Base-by-base conservation (phyloP, 2,113 vertebrate genomes). In the Sphaerodactylus townsendi region DNA sequence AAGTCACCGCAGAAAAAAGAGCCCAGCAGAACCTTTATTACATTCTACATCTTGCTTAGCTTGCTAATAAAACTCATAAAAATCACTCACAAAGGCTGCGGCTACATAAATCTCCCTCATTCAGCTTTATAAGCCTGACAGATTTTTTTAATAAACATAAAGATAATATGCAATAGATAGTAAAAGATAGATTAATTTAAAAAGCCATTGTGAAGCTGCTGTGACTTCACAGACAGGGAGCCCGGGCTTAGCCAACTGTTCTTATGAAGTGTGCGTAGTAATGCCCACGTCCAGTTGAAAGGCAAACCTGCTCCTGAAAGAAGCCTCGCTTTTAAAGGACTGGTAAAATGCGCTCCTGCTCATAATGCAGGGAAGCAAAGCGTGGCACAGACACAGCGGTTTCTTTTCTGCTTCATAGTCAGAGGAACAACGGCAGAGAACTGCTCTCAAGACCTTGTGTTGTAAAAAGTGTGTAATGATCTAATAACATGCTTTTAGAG, bases 11-110 rank as follows among this genome's bases (percentile, higher is more conserved):
- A 44, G 4, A 62, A 91, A 89, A 65, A 35, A 88, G 41, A 86
- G 21, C 46, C 72, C 1, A 90, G 79, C 91, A 92, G 93, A 95
- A 85, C 62, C 79, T 94, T 92, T 91, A 94, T 70, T 86, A 79
- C 71, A 70, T 82, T 80, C 88, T 94, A 86, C 69, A 87, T 93
- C 90, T 91, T 92, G 62, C 90, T 92, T 90, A 89, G 89, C 79
- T 94, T 87, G 87, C 88, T 95, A 95, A 93, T 91, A 94, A 95
- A 93, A 90, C 50, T 1, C 81, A 84, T 90, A 93, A 93, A 91
- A 89, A 82, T 90, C 85, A 79, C 68, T 85, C 59, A 85, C 90
- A 91, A 89, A 87, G 89, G 83, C 15, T 90, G 90, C 77, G 37
- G 82, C 74, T 88, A 87, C 72, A 89, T 92, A 95, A 94, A 87